Conservation (phyloP, 2,888 invertebrate genomes). For the Mycalesis mineus region DNA sequence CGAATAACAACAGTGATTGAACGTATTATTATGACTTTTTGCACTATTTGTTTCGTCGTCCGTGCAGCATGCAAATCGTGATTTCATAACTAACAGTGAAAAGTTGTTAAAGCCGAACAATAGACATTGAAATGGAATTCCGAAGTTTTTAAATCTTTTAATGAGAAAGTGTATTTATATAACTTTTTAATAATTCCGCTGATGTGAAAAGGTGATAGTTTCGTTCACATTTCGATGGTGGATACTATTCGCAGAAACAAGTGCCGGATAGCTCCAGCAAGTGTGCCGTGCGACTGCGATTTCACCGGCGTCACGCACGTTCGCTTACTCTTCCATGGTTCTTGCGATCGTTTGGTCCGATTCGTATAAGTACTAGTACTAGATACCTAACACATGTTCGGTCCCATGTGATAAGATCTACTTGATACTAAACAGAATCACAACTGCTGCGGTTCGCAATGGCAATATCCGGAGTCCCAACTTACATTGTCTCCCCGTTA, state of each 20-base stretch:
- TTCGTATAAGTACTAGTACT: conserved; percentile 39
- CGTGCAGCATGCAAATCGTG: conserved; percentile 10
- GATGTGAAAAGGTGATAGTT: background rate
- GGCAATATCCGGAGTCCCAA: no score
- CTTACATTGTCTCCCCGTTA: no score
- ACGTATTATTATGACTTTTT: conserved; percentile 2
- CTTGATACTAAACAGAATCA: no score
- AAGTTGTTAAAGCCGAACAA: conserved; percentile 8
- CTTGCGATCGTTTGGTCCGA: conserved; percentile 54
- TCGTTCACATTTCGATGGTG: background rate
- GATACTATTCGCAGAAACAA: conserved; percentile 29
- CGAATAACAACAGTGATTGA: background rate
- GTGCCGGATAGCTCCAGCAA: conserved; percentile 59
- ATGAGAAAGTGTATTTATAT: background rate
- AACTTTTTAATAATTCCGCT: background rate
- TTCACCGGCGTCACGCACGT: conserved; percentile 73
- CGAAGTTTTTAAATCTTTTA: conserved; percentile 3
- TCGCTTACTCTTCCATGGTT: conserved; percentile 50
- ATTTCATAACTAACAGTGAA: conserved; percentile 7
- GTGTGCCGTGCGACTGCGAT: conserved; percentile 61
- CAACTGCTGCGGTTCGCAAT: no score
- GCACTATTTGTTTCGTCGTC: conserved; percentile 4
- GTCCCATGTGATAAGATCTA: no score
- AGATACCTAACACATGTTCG: no score
- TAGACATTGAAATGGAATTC: conserved; percentile 4